Conservation (phyloP, 2,113 vertebrate genomes). For the Orthonyx spaldingii region DNA sequence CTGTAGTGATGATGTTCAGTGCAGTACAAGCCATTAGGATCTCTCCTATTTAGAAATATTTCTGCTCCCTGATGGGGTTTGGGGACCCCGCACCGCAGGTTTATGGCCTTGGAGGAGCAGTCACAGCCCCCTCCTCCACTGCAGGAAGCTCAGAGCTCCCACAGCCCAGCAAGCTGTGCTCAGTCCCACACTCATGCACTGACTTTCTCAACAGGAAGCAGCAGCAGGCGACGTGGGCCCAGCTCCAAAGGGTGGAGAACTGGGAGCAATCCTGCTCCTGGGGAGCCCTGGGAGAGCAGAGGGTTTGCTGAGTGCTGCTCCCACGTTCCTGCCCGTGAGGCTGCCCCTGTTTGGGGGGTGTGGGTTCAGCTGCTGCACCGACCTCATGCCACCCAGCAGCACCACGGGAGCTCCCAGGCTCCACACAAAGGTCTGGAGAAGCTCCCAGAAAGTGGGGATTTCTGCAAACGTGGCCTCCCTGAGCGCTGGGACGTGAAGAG, state of each 20-base stretch:
- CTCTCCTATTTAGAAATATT: not conserved
- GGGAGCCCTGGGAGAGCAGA: not conserved
- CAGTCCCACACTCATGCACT: not conserved
- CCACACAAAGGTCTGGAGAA: not conserved
- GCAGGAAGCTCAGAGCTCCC: not conserved
- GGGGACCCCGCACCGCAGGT: not conserved
- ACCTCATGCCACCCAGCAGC: not conserved
- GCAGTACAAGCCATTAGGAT: rapidly evolving
- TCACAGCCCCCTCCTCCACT: not conserved
- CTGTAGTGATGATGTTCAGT: not conserved
- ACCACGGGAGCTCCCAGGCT: not conserved
- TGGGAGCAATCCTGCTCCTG: not conserved
- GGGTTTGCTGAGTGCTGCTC: not conserved
- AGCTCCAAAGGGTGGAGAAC: not conserved
- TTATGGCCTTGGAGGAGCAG: not conserved
- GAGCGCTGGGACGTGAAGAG: not conserved
- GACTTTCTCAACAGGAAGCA: not conserved
- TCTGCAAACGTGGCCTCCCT: not conserved
- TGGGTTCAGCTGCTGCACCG: not conserved
- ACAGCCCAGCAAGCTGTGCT: not conserved
- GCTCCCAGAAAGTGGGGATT: not conserved
- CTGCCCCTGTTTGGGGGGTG: not conserved
- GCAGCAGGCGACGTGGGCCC: not conserved
- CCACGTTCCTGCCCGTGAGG: not conserved
- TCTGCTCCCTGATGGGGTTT: not conserved